Conservation (phyloP, 2,113 vertebrate species). For the Bubo bubo region DNA sequence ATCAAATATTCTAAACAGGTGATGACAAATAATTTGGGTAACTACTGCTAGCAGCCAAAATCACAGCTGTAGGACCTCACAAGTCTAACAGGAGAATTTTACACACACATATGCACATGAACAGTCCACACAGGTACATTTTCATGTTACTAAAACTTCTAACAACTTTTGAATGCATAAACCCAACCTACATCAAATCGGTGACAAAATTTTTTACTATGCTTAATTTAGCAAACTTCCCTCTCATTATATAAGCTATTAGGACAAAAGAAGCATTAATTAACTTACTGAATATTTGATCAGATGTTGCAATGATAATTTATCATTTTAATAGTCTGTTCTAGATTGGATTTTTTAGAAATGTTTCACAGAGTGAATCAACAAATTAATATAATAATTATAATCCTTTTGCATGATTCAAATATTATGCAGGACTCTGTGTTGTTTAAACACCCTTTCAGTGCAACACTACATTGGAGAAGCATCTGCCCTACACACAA, state of each 20-base stretch:
- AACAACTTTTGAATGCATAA: background rate
- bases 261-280: conserved; percentile 72
- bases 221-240: conserved; percentile 64
- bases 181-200: conserved; percentile 13
- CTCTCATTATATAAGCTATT: conserved; percentile 56
- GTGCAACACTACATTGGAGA: background rate
- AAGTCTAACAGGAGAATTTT: conserved; percentile 47
- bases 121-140: background rate
- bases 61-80: conserved; percentile 22
- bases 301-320: conserved; percentile 63
- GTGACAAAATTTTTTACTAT: conserved; percentile 23
- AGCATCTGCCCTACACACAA: background rate
- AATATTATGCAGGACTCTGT: background rate
- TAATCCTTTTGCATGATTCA: conserved; percentile 24
- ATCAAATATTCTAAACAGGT: conserved; percentile 78
- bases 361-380: conserved; percentile 52
- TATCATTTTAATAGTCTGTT: conserved; percentile 67
- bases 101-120: background rate
- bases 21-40: conserved; percentile 69
- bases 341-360: conserved; percentile 44
- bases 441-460: conserved; percentile 50
- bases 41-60: conserved; percentile 42
- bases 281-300: conserved; percentile 68
- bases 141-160: conserved; percentile 33
- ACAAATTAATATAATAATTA: conserved; percentile 61